phyloP scores from a whole-genome alignment of 1,140 invertebrate species.

The Globodera rostochiensis region DNA sequence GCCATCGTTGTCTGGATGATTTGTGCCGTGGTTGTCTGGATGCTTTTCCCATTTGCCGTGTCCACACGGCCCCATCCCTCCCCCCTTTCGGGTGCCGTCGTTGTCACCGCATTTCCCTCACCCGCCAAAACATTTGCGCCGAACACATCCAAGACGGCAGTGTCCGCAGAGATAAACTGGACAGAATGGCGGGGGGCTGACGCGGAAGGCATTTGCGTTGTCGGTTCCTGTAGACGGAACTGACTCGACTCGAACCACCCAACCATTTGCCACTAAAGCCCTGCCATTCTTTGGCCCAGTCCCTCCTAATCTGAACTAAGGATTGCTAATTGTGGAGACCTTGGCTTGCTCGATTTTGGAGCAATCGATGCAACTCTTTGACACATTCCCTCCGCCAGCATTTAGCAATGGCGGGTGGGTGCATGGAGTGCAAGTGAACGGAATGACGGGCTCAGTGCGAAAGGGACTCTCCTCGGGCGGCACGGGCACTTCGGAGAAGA shows the following conservation, averaged over 20 bases:
- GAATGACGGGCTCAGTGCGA: slow-evolving; percentile 46
- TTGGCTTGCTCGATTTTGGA: slow-evolving; percentile 42
- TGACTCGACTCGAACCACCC: too few species aligned
- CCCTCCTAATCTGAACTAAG: too few species aligned
- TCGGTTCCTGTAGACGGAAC: not conserved
- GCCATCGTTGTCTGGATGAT: too few species aligned
- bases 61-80: not conserved
- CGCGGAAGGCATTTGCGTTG: not conserved
- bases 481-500: slow-evolving; percentile 31
- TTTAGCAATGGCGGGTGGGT: not conserved
- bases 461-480: slow-evolving; percentile 31
- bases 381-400: not conserved
- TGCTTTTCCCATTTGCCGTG: not conserved
- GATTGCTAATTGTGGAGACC: not conserved
- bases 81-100: not conserved
- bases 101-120: not conserved
- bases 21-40: not conserved
- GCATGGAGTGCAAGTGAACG: slow-evolving; percentile 44
- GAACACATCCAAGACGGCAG: slow-evolving; percentile 25
- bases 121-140: not conserved
- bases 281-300: too few species aligned
- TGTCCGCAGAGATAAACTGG: slow-evolving; percentile 27
- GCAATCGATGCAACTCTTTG: slow-evolving; percentile 43
- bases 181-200: not conserved
- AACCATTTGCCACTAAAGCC: too few species aligned